Conservation (phyloP, 2,888 invertebrate genomes). For the Beris morrisii region DNA sequence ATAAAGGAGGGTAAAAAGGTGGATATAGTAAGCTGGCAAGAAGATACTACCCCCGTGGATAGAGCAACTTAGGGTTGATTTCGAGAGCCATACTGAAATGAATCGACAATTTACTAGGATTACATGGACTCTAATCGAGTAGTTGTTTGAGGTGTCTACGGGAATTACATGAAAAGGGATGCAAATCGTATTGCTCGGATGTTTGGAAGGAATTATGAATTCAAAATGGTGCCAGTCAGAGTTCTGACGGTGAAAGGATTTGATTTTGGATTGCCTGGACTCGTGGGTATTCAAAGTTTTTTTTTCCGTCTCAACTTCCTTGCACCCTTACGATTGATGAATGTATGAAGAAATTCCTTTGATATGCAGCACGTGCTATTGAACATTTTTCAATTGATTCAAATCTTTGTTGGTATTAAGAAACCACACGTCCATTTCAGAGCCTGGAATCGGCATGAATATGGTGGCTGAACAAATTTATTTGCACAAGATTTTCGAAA, state of each 20-base stretch:
- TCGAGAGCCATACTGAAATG: constrained; percentile 35
- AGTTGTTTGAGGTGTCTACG: constrained; percentile 28
- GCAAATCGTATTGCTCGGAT: constrained; percentile 16
- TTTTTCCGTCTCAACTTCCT: background rate
- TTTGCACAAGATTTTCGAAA: too few species aligned
- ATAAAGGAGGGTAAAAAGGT: constrained; percentile 10
- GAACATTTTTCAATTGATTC: too few species aligned
- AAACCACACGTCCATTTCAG: too few species aligned
- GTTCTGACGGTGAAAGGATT: constrained; percentile 2
- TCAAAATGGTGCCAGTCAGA: constrained; percentile 31
- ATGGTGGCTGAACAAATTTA: too few species aligned
- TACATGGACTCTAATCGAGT: constrained; percentile 28
- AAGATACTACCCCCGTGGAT: background rate
- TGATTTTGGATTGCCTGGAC: constrained; percentile 17
- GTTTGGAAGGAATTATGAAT: constrained; percentile 22
- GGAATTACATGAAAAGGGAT: constrained; percentile 31
- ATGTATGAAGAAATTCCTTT: too few species aligned
- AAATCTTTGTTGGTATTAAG: too few species aligned
- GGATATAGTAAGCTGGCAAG: too few species aligned
- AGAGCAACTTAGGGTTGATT: constrained; percentile 16
- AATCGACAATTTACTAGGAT: constrained; percentile 37
- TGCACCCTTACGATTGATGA: too few species aligned
- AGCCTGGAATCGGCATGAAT: too few species aligned
- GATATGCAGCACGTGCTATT: too few species aligned
- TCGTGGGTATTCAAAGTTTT: constrained; percentile 14